Evolutionary conservation across 2,888 invertebrate genomes (phyloP).

Genomic region (Entomobrya proxima): DNA sequence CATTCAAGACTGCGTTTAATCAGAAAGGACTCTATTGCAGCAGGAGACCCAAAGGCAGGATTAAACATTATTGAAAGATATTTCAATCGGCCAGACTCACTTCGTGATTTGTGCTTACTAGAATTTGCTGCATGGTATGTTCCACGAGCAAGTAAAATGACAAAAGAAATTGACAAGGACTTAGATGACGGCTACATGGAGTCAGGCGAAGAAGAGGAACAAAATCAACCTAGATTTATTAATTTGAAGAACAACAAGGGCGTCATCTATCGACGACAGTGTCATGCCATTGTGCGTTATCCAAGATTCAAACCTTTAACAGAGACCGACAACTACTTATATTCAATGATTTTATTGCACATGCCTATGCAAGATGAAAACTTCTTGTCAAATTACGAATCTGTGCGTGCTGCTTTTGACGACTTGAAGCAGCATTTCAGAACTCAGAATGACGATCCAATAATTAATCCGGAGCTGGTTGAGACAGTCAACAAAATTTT

Average conservation of each 20-base stretch:
- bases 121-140: conserved; percentile 37
- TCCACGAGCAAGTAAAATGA: not conserved
- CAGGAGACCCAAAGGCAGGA: not conserved
- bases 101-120: not conserved
- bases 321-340: not conserved
- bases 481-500: too few species aligned
- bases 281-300: not conserved
- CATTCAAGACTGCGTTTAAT: conserved; percentile 20
- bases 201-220: not conserved
- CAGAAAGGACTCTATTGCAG: not conserved
- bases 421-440: not conserved
- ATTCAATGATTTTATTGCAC: not conserved
- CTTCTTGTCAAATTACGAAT: not conserved
- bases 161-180: too few species aligned
- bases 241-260: not conserved
- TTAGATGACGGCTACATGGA: too few species aligned
- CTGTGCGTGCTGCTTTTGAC: not conserved
- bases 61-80: conserved; percentile 50
- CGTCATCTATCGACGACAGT: not conserved
- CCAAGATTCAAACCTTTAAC: not conserved
- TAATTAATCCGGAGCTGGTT: too few species aligned
- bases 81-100: not conserved
- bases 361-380: not conserved
- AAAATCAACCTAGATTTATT: not conserved
- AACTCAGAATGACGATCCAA: not conserved